Evolutionary conservation across 2,797 vertebrate genomes (phyloP).

Genomic region (Setipinna tenuifilis): DNA sequence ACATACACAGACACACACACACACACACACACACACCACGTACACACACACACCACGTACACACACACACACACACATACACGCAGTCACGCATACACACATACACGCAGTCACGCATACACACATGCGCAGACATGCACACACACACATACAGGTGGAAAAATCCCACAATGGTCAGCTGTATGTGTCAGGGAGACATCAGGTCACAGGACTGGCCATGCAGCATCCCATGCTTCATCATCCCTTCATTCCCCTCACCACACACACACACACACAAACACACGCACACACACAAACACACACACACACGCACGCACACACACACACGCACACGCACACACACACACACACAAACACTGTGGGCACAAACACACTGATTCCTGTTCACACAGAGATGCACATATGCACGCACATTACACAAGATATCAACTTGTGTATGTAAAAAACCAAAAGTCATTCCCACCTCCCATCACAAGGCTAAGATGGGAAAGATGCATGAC

Average conservation of each 20-base stretch:
- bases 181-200: neutral
- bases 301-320: neutral
- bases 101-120: slow-evolving; percentile 44
- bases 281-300: neutral
- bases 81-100: slow-evolving; percentile 43
- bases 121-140: neutral
- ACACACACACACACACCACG: slow-evolving; percentile 41
- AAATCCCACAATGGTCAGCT: neutral
- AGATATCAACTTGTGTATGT: neutral
- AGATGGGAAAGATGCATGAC: neutral
- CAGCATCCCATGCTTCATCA: neutral
- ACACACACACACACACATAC: slow-evolving; percentile 48
- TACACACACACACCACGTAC: neutral
- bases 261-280: neutral
- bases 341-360: neutral
- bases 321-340: neutral
- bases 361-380: no score
- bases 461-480: neutral
- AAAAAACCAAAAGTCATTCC: neutral
- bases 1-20: slow-evolving; percentile 31
- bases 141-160: slow-evolving; percentile 44
- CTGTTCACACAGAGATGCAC: no score
- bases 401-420: neutral
- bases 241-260: neutral
- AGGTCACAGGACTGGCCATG: neutral